A percentile compares a stretch with the other conserved stretches of the same genome.
Conservation (phyloP, 2,888 invertebrate species). For the Cosmopolites sordidus region DNA sequence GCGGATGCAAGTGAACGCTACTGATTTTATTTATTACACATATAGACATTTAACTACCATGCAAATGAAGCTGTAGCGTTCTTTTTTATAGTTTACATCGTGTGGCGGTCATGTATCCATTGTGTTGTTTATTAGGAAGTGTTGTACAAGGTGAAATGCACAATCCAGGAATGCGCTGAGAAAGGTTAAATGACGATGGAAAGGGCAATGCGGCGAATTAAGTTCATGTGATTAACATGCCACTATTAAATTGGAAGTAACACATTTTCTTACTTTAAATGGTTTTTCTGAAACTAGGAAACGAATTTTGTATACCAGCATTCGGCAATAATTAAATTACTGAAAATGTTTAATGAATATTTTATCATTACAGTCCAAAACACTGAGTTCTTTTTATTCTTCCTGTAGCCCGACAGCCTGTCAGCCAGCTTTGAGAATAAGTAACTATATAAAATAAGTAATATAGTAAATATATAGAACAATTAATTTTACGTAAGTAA, state of each 20-base stretch:
- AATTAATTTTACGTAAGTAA: too few relatives aligned
- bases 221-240: background rate
- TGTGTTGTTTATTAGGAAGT: constrained; percentile 7
- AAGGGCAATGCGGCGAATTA: constrained; percentile 6
- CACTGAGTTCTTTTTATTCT: too few relatives aligned
- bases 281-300: too few relatives aligned
- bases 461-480: too few relatives aligned
- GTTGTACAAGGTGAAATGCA: constrained; percentile 16
- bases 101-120: background rate
- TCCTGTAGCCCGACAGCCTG: too few relatives aligned
- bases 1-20: constrained; percentile 3
- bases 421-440: too few relatives aligned
- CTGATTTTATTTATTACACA: background rate
- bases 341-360: too few relatives aligned
- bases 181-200: constrained; percentile 11
- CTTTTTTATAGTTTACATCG: constrained; percentile 1
- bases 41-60: background rate
- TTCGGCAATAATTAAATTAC: too few relatives aligned
- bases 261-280: background rate
- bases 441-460: too few relatives aligned
- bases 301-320: too few relatives aligned
- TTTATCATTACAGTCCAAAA: too few relatives aligned
- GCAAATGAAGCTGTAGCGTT: background rate
- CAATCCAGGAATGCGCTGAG: constrained; percentile 13
- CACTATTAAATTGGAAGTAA: constrained; percentile 4